Base-by-base conservation (phyloP, 2,797 vertebrate genomes). In the Gymnodraco acuticeps region DNA sequence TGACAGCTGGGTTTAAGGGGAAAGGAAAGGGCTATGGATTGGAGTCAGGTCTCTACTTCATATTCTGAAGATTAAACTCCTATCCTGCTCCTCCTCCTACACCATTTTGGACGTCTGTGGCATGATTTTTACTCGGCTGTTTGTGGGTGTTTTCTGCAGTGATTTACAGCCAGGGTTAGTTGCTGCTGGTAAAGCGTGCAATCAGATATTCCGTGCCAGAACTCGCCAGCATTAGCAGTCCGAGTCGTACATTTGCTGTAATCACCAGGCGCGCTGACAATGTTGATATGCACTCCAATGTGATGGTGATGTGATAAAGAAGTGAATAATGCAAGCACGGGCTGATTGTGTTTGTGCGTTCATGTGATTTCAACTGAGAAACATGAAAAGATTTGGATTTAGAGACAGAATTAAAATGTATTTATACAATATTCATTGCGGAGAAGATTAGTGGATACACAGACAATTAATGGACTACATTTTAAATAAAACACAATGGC, bases 11-110 rank as follows among this genome's bases (percentile, higher is more conserved):
- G 83, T 90, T 93, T 92, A 87, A 85, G 81, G 78, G 83, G 75
- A 87, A 80, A 87, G 83, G 82, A 85, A 48, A 72, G 70, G 81
- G 84, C 82, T 84, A 70, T 33, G 82, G 85, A 89, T 90, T 87
- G 87, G 78, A 92, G 89, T 92, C 85, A 87, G 85, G 83, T 86
- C 78, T 87, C 83, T 82, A 38, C 82, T 88, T 91, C 87, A 81
- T 87, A 90, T 87, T 81, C 88, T 62, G 72, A 86, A 88, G 89
- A 88, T 89, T 92, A 87, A 90, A 88, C 81, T 84, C 83, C 86
- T 64, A 56, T 85, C 83, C 85, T 82, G 71, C 84, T 88, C 68
- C 70, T 87, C 70, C 73, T 77, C 82, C 86, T 80, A 75, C 78
- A 76, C 83, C 81, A 42, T 70, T 87, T 76, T 88, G 85, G 83